Evolutionary conservation across 2,888 invertebrate genomes (phyloP), one percentile per base, ranked within the genome.

Genomic region (Lomographa bimaculata): DNA sequence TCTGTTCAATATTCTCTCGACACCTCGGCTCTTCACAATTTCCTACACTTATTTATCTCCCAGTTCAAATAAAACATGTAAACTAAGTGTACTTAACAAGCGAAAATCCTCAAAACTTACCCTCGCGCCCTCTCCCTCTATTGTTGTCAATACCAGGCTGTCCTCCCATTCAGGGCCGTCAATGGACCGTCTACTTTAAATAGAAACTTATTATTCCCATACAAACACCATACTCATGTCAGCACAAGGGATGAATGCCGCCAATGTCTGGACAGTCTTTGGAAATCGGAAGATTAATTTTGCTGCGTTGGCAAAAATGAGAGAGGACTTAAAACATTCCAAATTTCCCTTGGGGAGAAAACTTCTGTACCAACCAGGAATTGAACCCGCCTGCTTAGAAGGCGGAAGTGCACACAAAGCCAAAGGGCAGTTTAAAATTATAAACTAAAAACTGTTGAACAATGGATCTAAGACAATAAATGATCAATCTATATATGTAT

Each of bases 191-290:
- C 46, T 47, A 63, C 57, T 69, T 65, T 66, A 66, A 71, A 68
- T 69, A 63, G 61, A 69, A 64, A 67, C 64, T 60, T 64, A 65
- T 62, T 60, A 63, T 65, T 54, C 49, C 16, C 41, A 41, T 46
- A 39, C 36, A 50, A 50, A 54, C 46, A 53, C 39, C 29, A 41
- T 27, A 43, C 42, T 36, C 32, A 23, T 19, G 36, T 32, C 36
- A 29, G 25, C 17, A 27, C 36, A 33, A 43, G 36, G 32, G 42
- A 43, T 42, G 35, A 36, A 42, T 36, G 35, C 8, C 10, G n/a
- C 8, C 39, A 23, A 28, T 28, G 34, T 5, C 7, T 35, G 9
- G 18, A 11, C 26, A 28, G 6, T 33, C 18, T 32, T 19, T 46
- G 16, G 46, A 37, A 20, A 20, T 8, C 39, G 62, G 23, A 33